phyloP scores from a whole-genome alignment of 1,140 invertebrate genomes.

The Drosophila novamexicana region DNA sequence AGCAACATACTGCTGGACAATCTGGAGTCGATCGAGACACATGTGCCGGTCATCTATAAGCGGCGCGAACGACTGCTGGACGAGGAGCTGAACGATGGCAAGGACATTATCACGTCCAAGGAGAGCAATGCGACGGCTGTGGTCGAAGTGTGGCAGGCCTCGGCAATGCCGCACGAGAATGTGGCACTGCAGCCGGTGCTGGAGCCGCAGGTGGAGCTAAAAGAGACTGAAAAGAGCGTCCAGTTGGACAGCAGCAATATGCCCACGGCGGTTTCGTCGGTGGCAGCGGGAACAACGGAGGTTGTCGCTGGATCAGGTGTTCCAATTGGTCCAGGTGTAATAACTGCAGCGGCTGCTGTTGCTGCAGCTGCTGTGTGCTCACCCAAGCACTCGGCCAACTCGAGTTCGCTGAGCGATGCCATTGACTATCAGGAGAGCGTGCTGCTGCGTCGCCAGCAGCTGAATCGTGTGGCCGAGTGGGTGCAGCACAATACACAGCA shows the following conservation, averaged over 20 bases:
- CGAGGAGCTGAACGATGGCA: constrained; percentile 81
- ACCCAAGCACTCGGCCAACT: constrained; percentile 75
- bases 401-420: constrained; percentile 75
- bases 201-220: constrained; percentile 62
- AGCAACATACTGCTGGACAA: constrained; percentile 92
- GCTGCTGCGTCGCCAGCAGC: constrained; percentile 86
- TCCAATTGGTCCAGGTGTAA: not conserved
- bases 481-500: constrained; percentile 86
- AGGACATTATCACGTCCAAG: constrained; percentile 83
- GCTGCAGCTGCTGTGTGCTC: constrained; percentile 24
- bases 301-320: not conserved
- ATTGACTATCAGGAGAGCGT: constrained; percentile 83
- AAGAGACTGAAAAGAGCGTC: constrained; percentile 50
- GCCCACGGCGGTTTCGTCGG: not conserved
- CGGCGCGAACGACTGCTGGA: constrained; percentile 83
- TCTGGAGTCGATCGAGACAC: constrained; percentile 87
- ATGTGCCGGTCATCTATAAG: constrained; percentile 88
- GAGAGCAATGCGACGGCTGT: constrained; percentile 69
- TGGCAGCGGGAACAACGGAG: not conserved
- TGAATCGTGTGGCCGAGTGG: constrained; percentile 89
- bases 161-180: constrained; percentile 55
- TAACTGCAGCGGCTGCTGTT: constrained; percentile 8
- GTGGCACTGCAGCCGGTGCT: constrained; percentile 69
- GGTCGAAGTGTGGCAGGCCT: constrained; percentile 66
- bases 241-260: constrained; percentile 18